phyloP scores from a whole-genome alignment of 2,888 invertebrate species.

The Serripes groenlandicus region DNA sequence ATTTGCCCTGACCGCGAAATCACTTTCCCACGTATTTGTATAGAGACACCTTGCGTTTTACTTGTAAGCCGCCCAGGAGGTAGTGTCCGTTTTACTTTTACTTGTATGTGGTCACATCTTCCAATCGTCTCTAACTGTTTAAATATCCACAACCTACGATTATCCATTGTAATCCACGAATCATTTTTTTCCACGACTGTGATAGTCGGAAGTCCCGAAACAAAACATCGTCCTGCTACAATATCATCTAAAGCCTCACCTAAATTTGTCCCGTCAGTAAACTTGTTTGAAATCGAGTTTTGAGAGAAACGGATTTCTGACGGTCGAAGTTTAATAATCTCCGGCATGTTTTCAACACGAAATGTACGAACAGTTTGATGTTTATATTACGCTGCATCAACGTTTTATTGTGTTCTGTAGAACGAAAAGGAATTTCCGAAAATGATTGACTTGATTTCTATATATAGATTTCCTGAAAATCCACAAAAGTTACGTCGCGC shows the following conservation, averaged over 20 bases:
- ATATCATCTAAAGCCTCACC: constrained; percentile 52
- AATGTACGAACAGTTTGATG: background rate
- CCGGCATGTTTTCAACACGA: background rate
- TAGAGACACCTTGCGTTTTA: constrained; percentile 26
- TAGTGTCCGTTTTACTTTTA: constrained; percentile 42
- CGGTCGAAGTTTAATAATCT: constrained; percentile 33
- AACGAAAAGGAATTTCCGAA: background rate
- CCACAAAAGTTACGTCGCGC: no score
- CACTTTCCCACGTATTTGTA: constrained; percentile 36
- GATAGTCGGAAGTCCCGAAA: constrained; percentile 38
- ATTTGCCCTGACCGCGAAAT: background rate
- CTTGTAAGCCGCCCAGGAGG: constrained; percentile 37
- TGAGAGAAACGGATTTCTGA: constrained; percentile 59
- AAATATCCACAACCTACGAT: constrained; percentile 61
- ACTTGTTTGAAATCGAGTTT: constrained; percentile 43
- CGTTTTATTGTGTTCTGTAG: no score
- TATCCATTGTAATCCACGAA: constrained; percentile 50
- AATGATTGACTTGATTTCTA: background rate
- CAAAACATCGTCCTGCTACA: constrained; percentile 43
- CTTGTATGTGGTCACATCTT: constrained; percentile 21
- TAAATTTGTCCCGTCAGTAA: constrained; percentile 42
- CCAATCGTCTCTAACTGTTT: constrained; percentile 54
- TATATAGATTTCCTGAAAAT: background rate
- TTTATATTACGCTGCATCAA: no score
- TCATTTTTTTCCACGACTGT: constrained; percentile 27